Conservation (phyloP, 2,113 vertebrate genomes). For the Urocitellus parryii region DNA sequence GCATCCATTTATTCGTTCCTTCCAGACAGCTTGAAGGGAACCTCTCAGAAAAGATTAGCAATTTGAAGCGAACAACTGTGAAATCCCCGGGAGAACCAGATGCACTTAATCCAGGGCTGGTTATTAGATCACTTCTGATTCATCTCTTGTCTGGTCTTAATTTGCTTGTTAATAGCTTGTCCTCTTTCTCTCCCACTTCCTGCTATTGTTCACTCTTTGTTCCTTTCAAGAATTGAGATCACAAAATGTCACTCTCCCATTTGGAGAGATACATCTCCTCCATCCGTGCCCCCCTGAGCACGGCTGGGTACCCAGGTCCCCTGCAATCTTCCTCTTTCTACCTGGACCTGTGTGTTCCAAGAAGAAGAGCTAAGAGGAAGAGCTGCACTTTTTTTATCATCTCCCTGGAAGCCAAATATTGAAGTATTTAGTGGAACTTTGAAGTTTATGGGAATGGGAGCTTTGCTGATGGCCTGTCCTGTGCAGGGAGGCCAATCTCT, state of each 20-base stretch:
- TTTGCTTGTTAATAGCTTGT: conserved; percentile 61
- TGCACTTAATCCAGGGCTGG: conserved; percentile 79
- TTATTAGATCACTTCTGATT: conserved; percentile 77
- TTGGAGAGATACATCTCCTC: not conserved
- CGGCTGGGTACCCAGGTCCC: not conserved
- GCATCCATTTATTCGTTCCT: conserved; percentile 71
- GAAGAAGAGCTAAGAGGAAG: not conserved
- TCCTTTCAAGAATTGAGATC: conserved; percentile 25
- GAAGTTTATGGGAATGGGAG: not conserved
- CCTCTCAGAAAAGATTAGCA: conserved; percentile 81
- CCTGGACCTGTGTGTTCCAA: not conserved
- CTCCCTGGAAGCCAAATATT: not conserved
- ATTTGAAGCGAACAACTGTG: conserved; percentile 80
- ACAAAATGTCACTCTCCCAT: not conserved
- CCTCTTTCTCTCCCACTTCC: not conserved
- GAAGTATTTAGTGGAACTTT: not conserved
- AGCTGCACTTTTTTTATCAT: not conserved
- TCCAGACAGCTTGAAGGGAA: conserved; percentile 83
- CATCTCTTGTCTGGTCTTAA: conserved; percentile 61
- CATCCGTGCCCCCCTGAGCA: not conserved
- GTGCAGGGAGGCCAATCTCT: not conserved
- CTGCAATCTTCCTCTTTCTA: not conserved
- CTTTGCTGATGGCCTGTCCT: not conserved
- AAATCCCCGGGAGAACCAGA: conserved; percentile 82
- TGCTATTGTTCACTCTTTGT: conserved; percentile 25